Evolutionary conservation across 1,140 invertebrate species (phyloP).

Genomic region (Microplitis demolitor): DNA sequence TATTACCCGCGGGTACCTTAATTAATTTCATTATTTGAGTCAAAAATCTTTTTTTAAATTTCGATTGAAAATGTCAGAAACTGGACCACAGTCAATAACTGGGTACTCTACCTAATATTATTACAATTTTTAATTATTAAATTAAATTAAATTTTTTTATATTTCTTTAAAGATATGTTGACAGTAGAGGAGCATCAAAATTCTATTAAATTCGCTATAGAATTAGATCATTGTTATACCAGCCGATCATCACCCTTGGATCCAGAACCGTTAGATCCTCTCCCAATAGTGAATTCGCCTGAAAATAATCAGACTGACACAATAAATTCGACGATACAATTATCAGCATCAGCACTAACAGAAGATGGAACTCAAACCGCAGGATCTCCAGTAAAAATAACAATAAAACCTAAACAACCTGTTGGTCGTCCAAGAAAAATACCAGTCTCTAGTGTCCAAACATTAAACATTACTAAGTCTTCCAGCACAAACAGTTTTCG

Average conservation of each 20-base stretch:
- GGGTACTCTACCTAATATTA: too few species aligned
- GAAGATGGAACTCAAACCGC: neutral
- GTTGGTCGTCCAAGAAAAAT: slow-evolving; percentile 9
- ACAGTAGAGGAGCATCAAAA: slow-evolving; percentile 59
- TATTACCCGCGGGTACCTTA: too few species aligned
- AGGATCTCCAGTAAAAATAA: neutral
- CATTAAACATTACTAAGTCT: neutral
- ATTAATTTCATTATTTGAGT: too few species aligned
- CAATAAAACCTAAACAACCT: neutral
- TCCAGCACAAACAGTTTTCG: neutral
- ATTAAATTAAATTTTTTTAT: slow-evolving; percentile 12
- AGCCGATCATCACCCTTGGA: slow-evolving; percentile 50
- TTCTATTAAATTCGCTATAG: slow-evolving; percentile 52
- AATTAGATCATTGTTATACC: slow-evolving; percentile 61
- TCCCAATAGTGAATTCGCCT: slow-evolving; percentile 46
- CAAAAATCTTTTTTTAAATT: too few species aligned
- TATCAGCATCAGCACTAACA: neutral
- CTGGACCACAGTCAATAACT: too few species aligned
- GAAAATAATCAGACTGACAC: slow-evolving; percentile 43
- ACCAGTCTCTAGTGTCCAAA: neutral
- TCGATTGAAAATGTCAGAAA: too few species aligned
- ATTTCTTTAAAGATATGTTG: slow-evolving; percentile 53
- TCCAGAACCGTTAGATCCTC: slow-evolving; percentile 50
- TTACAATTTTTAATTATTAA: slow-evolving; percentile 36
- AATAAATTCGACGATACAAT: neutral